These are phyloP conservation scores for Lagenorhynchus albirostris DNA, from an alignment of 2,113 vertebrate genomes.

Conservation along the genomic window DNA sequence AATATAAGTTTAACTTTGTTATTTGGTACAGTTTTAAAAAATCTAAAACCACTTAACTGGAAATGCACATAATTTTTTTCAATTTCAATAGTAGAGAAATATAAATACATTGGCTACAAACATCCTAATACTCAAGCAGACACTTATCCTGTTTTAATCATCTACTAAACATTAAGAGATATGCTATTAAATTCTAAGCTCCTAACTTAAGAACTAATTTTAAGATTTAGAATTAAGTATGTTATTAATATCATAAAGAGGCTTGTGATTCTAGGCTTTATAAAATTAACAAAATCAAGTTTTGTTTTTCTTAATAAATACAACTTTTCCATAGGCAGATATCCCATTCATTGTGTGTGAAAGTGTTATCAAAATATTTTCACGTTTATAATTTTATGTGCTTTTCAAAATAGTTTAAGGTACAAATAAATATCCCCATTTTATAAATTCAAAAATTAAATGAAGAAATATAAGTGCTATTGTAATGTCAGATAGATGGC, in stretches of 20 bases:
- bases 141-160: neutral
- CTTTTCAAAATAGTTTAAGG: neutral
- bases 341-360: neutral
- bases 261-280: neutral
- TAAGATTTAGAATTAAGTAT: neutral
- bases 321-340: neutral
- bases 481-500: neutral
- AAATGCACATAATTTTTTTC: neutral
- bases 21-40: neutral
- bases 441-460: neutral
- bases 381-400: neutral
- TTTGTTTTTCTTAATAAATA: neutral
- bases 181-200: neutral
- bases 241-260: neutral
- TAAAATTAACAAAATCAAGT: neutral
- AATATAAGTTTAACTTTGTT: neutral
- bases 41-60: neutral
- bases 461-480: neutral
- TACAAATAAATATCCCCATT: neutral
- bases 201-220: neutral
- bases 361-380: neutral
- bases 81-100: neutral
- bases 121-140: neutral
- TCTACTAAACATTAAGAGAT: neutral
- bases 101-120: neutral